These are phyloP conservation scores for Coregonus clupeaformis DNA, from an alignment of 2,113 vertebrate species.

Conservation along the genomic window DNA sequence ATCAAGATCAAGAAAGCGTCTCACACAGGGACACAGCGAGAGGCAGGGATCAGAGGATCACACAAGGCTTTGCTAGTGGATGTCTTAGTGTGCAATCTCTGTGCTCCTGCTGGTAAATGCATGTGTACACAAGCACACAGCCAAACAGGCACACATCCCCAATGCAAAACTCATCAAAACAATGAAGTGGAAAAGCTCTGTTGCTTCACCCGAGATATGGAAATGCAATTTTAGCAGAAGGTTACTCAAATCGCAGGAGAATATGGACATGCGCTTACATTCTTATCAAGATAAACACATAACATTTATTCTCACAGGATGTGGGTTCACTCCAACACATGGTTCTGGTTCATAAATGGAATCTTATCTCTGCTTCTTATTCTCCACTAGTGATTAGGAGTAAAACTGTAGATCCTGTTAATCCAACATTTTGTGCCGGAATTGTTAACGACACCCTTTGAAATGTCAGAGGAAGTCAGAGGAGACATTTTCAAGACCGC, in stretches of 20 bases:
- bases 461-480: background rate
- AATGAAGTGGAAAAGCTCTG: too few relatives aligned
- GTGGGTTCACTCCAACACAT: background rate
- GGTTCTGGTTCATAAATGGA: background rate
- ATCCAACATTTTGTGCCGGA: background rate
- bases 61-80: background rate
- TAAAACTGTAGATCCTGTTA: background rate
- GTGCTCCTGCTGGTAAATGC: background rate
- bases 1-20: background rate
- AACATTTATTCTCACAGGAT: background rate
- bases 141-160: background rate
- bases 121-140: background rate
- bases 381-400: background rate
- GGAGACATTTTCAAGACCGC: background rate
- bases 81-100: background rate
- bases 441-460: background rate
- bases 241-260: too few relatives aligned
- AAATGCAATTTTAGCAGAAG: too few relatives aligned
- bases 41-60: background rate
- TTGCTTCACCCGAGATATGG: too few relatives aligned
- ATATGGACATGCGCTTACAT: background rate
- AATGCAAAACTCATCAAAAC: background rate
- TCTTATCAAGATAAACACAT: background rate
- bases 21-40: background rate
- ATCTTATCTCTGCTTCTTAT: constrained; percentile 4